Evolutionary conservation across 2,797 vertebrate species (phyloP), one percentile per base, ranked within the genome.

Genomic region (Halcyon badia): DNA sequence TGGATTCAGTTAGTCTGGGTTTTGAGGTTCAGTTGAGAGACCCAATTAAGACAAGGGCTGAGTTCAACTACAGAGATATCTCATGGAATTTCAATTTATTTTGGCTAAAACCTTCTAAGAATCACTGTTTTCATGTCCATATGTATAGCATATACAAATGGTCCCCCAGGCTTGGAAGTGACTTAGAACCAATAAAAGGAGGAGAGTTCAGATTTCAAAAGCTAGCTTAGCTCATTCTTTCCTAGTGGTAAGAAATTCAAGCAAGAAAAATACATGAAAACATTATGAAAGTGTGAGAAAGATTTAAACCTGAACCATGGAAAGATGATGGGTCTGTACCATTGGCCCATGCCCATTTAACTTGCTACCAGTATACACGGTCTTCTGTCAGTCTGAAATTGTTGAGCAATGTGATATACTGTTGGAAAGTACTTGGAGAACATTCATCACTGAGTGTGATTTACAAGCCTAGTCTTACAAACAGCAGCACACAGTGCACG

Each of bases 401-500:
- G 60, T 13, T 81, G 83, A 96, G 93, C 81, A 87, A 77, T 15
- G 44, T 92, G 88, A 95, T 78, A 87, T 61, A 95, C 65, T 64
- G 75, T 25, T 89, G 89, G 89, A 94, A 96, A 96, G 66, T 15
- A 71, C 81, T 96, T 87, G 88, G 96, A 90, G 83, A 90, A 57
- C 2, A 5, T 73, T 93, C 64, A 2, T 33, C 81, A 83, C 81
- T 71, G 81, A 92, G 83, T 84, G 86, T 80, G 83, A 90, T 93
- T 96, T 96, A 93, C 94, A 93, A 71, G 81, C 82, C 75, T 84
- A 37, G 57, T 35, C 78, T 87, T 64, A 89, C 60, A 76, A 92
- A 83, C 71, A 96, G 70, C 80, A 89, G 58, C 80, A 26, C 60
- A 19, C 5, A 9, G 71, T 8, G 31, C 62, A 72, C 0, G 18